Percentiles rank a stretch among this genome's conserved stretches.
Evolutionary conservation across 2,797 vertebrate genomes (phyloP).

Genomic region (Rhinoraja longicauda): DNA sequence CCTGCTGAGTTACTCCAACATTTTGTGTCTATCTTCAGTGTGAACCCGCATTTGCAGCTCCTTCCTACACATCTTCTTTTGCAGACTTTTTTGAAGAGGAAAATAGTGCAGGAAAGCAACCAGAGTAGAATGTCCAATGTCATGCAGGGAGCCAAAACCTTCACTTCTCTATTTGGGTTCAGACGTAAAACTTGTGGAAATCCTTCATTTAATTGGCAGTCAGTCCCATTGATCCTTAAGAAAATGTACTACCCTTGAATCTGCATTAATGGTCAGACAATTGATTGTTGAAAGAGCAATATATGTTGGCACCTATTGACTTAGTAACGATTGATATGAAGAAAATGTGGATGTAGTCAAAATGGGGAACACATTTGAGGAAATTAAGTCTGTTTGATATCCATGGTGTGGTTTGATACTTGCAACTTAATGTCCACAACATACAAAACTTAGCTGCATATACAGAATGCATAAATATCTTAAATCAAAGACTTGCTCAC

Average conservation of each 20-base stretch:
- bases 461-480: not conserved
- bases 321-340: not conserved
- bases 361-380: not conserved
- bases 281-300: not conserved
- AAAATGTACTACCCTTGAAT: no score
- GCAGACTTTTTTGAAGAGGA: not conserved
- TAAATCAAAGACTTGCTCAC: not conserved
- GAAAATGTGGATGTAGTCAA: not conserved
- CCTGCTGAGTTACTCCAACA: no score
- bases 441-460: not conserved
- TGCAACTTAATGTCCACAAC: not conserved
- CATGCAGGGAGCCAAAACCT: not conserved
- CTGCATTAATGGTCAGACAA: no score
- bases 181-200: not conserved
- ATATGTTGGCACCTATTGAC: not conserved
- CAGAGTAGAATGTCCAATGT: not conserved
- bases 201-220: not conserved
- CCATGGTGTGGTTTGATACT: not conserved
- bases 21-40: no score
- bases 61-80: not conserved
- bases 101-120: not conserved
- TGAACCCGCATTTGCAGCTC: no score
- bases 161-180: not conserved
- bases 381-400: not conserved
- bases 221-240: not conserved